A percentile compares a stretch with the other conserved stretches of the same genome.
Conservation (phyloP, 2,888 invertebrate genomes). For the Abrostola triplasia region DNA sequence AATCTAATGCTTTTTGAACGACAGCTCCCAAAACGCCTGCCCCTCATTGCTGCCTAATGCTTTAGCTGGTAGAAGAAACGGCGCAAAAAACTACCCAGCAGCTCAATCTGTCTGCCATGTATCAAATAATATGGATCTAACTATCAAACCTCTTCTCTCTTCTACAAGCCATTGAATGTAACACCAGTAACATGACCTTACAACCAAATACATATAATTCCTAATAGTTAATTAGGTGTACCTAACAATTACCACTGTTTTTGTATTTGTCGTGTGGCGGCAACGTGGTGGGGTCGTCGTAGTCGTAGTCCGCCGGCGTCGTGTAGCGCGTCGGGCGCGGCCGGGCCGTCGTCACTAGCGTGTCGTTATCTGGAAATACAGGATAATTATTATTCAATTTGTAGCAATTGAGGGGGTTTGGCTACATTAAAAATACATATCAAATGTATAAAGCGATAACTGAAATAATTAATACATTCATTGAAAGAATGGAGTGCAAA, state of each 20-base stretch:
- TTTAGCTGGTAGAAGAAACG: too few relatives aligned
- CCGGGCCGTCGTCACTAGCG: slow-evolving; percentile 70
- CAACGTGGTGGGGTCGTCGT: slow-evolving; percentile 70
- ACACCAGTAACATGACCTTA: not conserved
- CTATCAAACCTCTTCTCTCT: too few relatives aligned
- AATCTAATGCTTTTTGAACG: too few relatives aligned
- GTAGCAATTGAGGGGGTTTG: not conserved
- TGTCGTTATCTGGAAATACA: slow-evolving; percentile 78
- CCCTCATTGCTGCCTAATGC: too few relatives aligned
- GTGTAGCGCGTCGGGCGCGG: slow-evolving; percentile 81
- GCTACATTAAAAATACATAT: not conserved
- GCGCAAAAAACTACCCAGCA: too few relatives aligned
- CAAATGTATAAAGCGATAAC: too few relatives aligned
- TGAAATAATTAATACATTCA: too few relatives aligned
- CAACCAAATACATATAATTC: slow-evolving; percentile 28
- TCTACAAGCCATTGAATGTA: too few relatives aligned
- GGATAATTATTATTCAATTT: not conserved
- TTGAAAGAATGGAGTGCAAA: too few relatives aligned
- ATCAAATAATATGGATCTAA: too few relatives aligned
- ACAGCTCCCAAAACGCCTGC: too few relatives aligned
- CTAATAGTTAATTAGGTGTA: slow-evolving; percentile 80
- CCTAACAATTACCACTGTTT: slow-evolving; percentile 89
- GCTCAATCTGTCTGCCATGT: too few relatives aligned
- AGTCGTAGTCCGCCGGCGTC: slow-evolving; percentile 74
- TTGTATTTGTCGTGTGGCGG: slow-evolving; percentile 80